Evolutionary conservation across 2,888 invertebrate genomes (phyloP), one percentile per base, ranked within the genome.

Genomic region (Noctua comes): DNA sequence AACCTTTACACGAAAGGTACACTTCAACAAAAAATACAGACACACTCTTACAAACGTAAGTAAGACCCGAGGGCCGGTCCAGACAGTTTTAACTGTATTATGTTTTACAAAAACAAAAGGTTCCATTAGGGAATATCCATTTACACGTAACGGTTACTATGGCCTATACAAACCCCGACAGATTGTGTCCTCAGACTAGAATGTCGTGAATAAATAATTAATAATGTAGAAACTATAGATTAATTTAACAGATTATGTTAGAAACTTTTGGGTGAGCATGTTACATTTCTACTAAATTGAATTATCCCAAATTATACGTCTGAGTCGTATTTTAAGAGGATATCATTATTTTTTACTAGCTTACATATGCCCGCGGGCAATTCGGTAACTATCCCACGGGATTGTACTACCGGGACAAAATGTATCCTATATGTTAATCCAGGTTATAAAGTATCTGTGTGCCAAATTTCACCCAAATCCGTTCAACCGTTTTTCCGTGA

Each of bases 41-140:
- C 27, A 43, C 24, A n/a, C 77, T 77, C 24, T 24, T 40, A 46
- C 18, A 62, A 76, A 64, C 51, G 24, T 78, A 57, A 46, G 27
- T 68, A 16, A 80, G 54, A 51, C 48, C 65, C 24, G 31, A 83
- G 27, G 31, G 77, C 16, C 31, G 5, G 27, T 59, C 59, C 59
- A 79, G 66, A 79, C 78, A 59, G 79, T 83, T 79, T 79, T 59
- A 83, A 77, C 40, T 59, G 66, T 59, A 51, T 68, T 83, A 43
- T 84, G 46, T 69, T 70, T 80, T 69, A 66, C 27, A 40, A 51
- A 80, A 85, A 82, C 59, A 62, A 80, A 82, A 80, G 80, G 65
- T 40, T 80, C 73, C 85, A 70, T 70, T 73, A 80, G 81, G 54
- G 73, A 68, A 73, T 73, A 70, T 85, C 81, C 40, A 80, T 74